Conservation (phyloP, 2,113 vertebrate species). For the Beaufortia kweichowensis region DNA sequence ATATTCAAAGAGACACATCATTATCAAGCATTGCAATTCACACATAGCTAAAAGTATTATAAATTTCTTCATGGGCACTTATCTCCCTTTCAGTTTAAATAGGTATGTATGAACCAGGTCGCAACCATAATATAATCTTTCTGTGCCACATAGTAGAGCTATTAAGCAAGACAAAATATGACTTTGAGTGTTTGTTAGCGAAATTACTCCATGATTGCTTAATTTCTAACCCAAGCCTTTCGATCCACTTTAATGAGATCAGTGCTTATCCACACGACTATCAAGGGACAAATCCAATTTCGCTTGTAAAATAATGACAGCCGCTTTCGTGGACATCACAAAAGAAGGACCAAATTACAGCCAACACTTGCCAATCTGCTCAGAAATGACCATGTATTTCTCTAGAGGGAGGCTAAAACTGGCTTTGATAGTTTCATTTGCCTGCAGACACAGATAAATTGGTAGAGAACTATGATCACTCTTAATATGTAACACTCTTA, state of each 20-base stretch:
- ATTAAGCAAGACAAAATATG: conserved; percentile 31
- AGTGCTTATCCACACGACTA: conserved; percentile 51
- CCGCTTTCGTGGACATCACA: conserved; percentile 28
- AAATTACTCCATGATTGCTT: conserved; percentile 54
- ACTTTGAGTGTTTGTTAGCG: conserved; percentile 43
- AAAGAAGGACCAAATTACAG: conserved; percentile 27
- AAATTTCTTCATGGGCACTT: too few relatives aligned
- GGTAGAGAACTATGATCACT: not conserved
- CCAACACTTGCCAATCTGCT: conserved; percentile 34
- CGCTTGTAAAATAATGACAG: conserved; percentile 43
- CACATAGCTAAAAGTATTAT: not conserved
- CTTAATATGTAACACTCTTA: too few relatives aligned
- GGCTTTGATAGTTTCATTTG: conserved; percentile 6
- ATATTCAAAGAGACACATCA: not conserved
- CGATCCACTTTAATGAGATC: conserved; percentile 51
- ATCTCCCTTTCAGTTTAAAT: too few relatives aligned
- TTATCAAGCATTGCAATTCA: not conserved
- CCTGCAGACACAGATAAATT: not conserved
- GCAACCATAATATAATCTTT: not conserved
- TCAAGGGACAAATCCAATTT: conserved; percentile 55
- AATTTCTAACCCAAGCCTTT: conserved; percentile 52
- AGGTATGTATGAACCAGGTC: not conserved
- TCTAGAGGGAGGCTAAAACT: conserved; percentile 16
- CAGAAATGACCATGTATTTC: conserved; percentile 23
- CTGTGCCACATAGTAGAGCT: not conserved